Evolutionary conservation across 2,113 vertebrate genomes (phyloP), one percentile per base, ranked within the genome.

Genomic region (Chelonoidis abingdonii): DNA sequence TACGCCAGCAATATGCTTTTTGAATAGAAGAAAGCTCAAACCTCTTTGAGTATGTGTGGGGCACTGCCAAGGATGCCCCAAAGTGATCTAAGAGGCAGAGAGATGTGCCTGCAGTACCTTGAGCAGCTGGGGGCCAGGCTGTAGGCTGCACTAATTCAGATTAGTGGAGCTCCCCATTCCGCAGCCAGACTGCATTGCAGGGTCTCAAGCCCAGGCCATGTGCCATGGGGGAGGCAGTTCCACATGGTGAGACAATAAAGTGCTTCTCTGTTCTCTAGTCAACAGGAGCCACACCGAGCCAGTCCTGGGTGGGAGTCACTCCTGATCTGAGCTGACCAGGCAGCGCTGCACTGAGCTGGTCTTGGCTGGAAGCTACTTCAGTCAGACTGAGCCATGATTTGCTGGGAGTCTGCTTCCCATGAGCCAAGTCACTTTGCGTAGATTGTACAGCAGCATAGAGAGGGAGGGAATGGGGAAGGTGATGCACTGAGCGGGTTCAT

Each of bases 41-140:
- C 10, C 50, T 13, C 65, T 21, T 0, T 1, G 0, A 4, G 49
- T 8, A 7, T 25, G 44, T 0, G 50, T 5, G 50, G 50, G 50
- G 13, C 50, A 50, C 50, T 50, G 50, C 50, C 50, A 50, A 50
- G 89, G 38, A 17, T 35, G 59, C 14, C 29, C 59, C 35, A 17
- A 65, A 12, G 31, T 35, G 16, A 35, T 35, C 59, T 65, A 29
- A 65, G 59, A 65, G 59, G 31, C 59, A 65, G 62, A 35, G 62
- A 8, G 14, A n/a, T 35, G 14, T 35, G 16, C 31, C 62, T 65
- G 31, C 7, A 16, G 14, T n/a, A 65, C 62, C 31, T 19, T 8
- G 62, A n/a, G 31, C 31, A 35, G 31, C 62, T 65, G 14, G 14
- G 62, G 4, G 16, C 7, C 31, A 35, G 31, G 62, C 31, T 65